Conservation (phyloP, 2,797 vertebrate genomes). For the Sebastes steindachneri region DNA sequence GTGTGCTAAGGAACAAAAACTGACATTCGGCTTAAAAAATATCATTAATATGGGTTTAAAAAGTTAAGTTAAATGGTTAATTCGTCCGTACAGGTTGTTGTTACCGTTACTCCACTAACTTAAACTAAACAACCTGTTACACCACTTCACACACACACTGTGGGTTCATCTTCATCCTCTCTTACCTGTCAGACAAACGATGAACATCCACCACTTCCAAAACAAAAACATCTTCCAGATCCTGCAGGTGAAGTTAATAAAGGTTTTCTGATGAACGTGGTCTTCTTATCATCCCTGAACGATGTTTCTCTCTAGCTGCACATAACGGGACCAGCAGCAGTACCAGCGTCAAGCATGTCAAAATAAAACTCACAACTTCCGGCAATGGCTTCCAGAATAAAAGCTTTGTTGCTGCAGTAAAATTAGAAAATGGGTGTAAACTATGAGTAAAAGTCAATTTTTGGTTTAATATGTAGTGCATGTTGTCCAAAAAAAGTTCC, state of each 20-base stretch:
- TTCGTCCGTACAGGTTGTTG: background rate
- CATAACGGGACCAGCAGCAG: constrained; percentile 56
- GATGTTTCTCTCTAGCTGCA: background rate
- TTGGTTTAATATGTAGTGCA: too few relatives aligned
- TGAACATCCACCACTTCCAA: constrained; percentile 55
- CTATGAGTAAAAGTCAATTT: too few relatives aligned
- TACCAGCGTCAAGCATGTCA: background rate
- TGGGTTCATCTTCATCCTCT: background rate
- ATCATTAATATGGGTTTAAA: accelerated
- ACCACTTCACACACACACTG: background rate
- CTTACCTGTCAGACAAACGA: constrained; percentile 69
- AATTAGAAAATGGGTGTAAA: background rate
- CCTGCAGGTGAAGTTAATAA: background rate
- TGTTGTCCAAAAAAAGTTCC: too few relatives aligned
- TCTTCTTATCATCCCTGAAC: constrained; percentile 30
- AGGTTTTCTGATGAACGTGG: background rate
- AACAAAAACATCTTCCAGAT: constrained; percentile 35
- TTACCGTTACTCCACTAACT: background rate
- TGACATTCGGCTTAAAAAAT: background rate
- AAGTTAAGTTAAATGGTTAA: background rate
- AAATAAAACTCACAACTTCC: background rate
- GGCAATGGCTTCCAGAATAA: constrained; percentile 17
- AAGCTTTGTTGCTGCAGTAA: background rate
- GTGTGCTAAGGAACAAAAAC: accelerated
- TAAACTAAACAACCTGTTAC: constrained; percentile 51